Evolutionary conservation across 2,888 invertebrate species (phyloP).

Genomic region (Magallana nippona): DNA sequence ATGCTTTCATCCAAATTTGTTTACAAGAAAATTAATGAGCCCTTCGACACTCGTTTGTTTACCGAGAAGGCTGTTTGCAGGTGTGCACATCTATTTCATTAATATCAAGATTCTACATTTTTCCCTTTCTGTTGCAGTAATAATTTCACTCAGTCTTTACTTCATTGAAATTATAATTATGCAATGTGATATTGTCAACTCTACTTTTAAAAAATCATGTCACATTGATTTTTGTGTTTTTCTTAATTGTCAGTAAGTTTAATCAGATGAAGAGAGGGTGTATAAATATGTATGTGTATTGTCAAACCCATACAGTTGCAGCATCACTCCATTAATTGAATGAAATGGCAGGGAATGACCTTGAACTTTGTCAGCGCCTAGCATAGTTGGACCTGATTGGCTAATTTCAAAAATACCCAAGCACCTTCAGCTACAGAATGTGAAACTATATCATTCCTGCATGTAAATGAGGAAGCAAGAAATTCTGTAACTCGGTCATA

Average conservation of each 20-base stretch:
- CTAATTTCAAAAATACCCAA: neutral
- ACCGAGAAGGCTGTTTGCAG: neutral
- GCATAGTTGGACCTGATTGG: conserved; percentile 2
- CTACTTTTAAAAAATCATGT: no score
- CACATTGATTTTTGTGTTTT: no score
- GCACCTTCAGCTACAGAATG: neutral
- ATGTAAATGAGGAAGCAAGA: conserved; percentile 2
- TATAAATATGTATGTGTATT: no score
- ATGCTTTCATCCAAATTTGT: neutral
- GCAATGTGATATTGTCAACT: no score
- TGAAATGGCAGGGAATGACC: neutral
- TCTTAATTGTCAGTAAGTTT: no score
- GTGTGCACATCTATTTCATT: neutral
- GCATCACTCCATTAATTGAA: no score
- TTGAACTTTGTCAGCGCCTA: neutral
- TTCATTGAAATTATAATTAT: no score
- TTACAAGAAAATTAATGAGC: conserved; percentile 23
- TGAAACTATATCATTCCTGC: neutral
- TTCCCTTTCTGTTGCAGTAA: no score
- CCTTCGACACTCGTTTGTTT: neutral
- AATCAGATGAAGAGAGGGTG: no score
- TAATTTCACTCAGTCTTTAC: no score
- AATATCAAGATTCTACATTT: neutral
- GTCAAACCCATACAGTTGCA: no score
- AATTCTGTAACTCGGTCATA: conserved; percentile 5